Percentiles rank a stretch among this genome's conserved stretches.
Conservation (phyloP, 2,888 invertebrate genomes). For the Muscina levida region DNA sequence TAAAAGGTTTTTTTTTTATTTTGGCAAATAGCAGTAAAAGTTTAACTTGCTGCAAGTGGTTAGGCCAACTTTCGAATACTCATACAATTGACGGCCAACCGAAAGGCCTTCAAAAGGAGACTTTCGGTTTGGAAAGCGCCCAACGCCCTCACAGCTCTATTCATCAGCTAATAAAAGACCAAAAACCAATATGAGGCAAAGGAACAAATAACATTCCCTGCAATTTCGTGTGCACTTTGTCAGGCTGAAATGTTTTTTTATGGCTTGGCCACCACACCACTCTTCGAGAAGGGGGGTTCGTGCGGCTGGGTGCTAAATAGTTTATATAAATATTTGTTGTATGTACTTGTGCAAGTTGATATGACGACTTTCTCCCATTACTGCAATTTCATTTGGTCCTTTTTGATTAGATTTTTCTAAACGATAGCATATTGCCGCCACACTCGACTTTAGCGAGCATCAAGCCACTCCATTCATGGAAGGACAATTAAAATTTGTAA, state of each 20-base stretch:
- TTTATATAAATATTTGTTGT: slow-evolving; percentile 28
- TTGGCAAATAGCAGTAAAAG: slow-evolving; percentile 40
- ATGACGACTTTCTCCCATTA: slow-evolving; percentile 15
- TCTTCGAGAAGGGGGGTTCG: background rate
- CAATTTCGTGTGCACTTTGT: slow-evolving; percentile 3
- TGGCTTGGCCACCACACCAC: background rate
- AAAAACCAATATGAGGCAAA: slow-evolving; percentile 24
- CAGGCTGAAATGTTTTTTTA: background rate
- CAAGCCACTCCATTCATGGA: slow-evolving; percentile 11
- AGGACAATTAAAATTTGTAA: slow-evolving; percentile 17
- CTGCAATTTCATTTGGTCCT: slow-evolving; percentile 9
- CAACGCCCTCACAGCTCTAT: slow-evolving; percentile 8
- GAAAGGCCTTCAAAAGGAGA: background rate
- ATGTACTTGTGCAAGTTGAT: background rate
- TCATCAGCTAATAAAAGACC: slow-evolving; percentile 33
- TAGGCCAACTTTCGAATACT: background rate
- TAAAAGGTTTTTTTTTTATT: slow-evolving; percentile 42
- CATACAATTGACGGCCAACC: background rate
- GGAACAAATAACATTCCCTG: slow-evolving; percentile 17
- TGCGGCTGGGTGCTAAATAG: slow-evolving; percentile 4
- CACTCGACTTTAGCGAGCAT: slow-evolving; percentile 10
- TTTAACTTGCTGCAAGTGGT: slow-evolving; percentile 23
- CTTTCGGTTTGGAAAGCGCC: background rate
- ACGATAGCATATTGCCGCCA: slow-evolving; percentile 31
- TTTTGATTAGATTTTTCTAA: slow-evolving; percentile 33